phyloP scores from a whole-genome alignment of 2,797 vertebrate species.

The Phaenicophaeus curvirostris region DNA sequence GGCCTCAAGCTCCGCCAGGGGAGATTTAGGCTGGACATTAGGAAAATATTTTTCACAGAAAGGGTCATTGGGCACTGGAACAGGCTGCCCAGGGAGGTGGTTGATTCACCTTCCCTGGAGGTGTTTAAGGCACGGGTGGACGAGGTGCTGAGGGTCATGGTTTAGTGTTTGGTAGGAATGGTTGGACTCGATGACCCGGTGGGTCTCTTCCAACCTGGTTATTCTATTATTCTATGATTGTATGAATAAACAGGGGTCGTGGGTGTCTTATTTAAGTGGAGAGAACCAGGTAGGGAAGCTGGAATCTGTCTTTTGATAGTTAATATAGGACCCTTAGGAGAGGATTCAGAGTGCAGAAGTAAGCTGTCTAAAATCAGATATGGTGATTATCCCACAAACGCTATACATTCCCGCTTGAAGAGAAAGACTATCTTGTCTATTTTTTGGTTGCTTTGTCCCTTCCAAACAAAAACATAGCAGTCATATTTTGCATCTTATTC shows the following conservation, averaged over 20 bases:
- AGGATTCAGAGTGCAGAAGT: background rate
- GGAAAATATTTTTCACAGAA: too few relatives aligned
- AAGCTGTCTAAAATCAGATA: background rate
- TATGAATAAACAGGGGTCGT: background rate
- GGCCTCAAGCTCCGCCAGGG: too few relatives aligned
- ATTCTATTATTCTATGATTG: too few relatives aligned
- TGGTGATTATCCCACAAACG: background rate
- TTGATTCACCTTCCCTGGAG: too few relatives aligned
- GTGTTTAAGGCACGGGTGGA: too few relatives aligned
- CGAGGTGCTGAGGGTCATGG: too few relatives aligned
- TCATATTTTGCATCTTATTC: background rate
- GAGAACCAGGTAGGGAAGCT: background rate
- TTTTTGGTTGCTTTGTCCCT: background rate
- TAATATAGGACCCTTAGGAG: background rate
- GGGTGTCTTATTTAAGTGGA: accelerated
- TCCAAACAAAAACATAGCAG: background rate
- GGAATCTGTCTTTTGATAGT: background rate
- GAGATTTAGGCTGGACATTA: too few relatives aligned
- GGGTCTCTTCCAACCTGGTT: too few relatives aligned
- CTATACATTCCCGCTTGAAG: background rate
- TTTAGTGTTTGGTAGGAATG: too few relatives aligned
- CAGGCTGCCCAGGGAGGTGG: too few relatives aligned
- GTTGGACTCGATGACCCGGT: too few relatives aligned
- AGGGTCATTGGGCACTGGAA: too few relatives aligned
- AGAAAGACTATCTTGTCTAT: background rate